Percentiles rank a stretch among this genome's conserved stretches.
phyloP scores from a whole-genome alignment of 2,888 invertebrate genomes.

The Cephus nigrinus region DNA sequence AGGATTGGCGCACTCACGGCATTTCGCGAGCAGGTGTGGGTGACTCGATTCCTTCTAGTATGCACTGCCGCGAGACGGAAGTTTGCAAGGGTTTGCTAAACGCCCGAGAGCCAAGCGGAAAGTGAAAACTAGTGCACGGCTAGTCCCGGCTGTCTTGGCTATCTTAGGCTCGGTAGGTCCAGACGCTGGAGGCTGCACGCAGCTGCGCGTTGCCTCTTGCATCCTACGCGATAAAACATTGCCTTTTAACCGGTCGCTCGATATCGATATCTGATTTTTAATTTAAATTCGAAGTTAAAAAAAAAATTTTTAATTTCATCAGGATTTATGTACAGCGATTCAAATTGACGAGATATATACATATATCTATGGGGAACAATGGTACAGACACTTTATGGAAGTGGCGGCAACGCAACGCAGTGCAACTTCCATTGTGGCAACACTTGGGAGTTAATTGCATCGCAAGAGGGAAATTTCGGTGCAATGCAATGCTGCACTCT shows the following conservation, averaged over 20 bases:
- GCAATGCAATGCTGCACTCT: neutral
- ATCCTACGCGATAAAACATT: neutral
- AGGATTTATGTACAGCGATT: neutral
- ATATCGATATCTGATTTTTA: neutral
- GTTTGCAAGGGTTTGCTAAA: slow-evolving; percentile 40
- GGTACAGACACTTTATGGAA: neutral
- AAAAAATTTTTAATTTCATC: neutral
- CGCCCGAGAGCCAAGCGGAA: slow-evolving; percentile 36
- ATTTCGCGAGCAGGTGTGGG: slow-evolving; percentile 14
- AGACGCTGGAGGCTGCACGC: neutral
- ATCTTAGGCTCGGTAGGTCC: neutral
- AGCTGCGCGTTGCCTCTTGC: neutral
- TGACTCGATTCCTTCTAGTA: slow-evolving; percentile 5
- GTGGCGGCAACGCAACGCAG: neutral
- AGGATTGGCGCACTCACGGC: slow-evolving; percentile 2
- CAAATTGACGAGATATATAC: too few relatives aligned
- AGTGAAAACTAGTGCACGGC: slow-evolving; percentile 43
- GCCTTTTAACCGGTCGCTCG: neutral
- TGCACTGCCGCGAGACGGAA: slow-evolving; percentile 39
- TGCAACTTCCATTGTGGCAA: neutral
- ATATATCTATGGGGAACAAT: neutral
- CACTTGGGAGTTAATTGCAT: neutral
- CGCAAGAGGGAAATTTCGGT: neutral
- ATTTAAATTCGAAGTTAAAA: neutral
- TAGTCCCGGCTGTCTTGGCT: neutral